Evolutionary conservation across 2,888 invertebrate species (phyloP), one percentile per base, ranked within the genome.

Genomic region (Nomada ferruginata): DNA sequence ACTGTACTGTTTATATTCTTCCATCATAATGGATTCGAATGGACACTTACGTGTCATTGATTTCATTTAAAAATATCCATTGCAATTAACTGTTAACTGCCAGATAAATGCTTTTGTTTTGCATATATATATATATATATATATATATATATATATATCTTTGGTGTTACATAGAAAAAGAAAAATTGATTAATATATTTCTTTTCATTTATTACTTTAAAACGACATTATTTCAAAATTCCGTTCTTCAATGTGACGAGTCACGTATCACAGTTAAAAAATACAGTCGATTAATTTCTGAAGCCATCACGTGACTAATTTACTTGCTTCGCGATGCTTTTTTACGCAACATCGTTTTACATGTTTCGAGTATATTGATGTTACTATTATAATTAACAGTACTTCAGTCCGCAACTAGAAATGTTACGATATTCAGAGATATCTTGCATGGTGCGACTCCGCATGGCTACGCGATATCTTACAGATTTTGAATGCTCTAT

Each of bases 381-480:
- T 23, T 20, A 80, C 36, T 7, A 36, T 59, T n/a, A 18, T 60
- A 52, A 47, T 66, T 65, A 66, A 53, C 26, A 55, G 44, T 55
- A 61, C n/a, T 68, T 79, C 68, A 64, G 20, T 50, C 26, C 7
- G 50, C 23, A 66, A 13, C 23, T 11, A 47, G 10, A 26, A 42
- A 57, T 75, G 42, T 68, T 59, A 26, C 42, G 52, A 73, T 55
- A 61, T 69, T 69, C 23, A 60, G 11, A 2, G 47, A 72, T 44
- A 26, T 44, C 26, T 59, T 75, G 23, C 23, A 44, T 60, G 59
- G 13, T 11, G 47, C 7, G 52, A 11, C 15, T 55, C 23, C 66
- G 55, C 60, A 72, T 76, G 76, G 50, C 55, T 72, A 69, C 13
- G 42, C 52, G 44, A 23, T 23, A 59, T 68, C n/a, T 55, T 59